Conservation (phyloP, 2,888 invertebrate species). For the Netelia virgata region DNA sequence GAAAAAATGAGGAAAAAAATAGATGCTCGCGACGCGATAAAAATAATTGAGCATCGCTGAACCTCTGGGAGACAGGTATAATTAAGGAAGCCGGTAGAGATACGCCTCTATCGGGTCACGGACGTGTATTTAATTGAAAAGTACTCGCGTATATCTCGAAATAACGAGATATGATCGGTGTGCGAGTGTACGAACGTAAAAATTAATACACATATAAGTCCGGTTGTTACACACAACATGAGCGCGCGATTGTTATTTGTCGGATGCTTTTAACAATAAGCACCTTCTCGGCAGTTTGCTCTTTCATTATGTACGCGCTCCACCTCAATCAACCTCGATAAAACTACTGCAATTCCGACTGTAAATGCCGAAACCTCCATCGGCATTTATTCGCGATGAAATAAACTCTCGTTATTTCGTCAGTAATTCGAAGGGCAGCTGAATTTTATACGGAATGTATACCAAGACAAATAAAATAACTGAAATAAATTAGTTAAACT, state of each 20-base stretch:
- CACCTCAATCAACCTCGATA: slow-evolving; percentile 51
- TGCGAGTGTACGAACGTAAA: slow-evolving; percentile 10
- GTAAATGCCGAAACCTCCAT: slow-evolving; percentile 12
- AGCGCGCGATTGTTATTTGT: slow-evolving; percentile 40
- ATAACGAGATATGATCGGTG: slow-evolving; percentile 52
- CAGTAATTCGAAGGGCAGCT: slow-evolving; percentile 7
- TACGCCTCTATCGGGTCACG: slow-evolving; percentile 63
- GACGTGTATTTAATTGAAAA: slow-evolving; percentile 65
- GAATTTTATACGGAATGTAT: slow-evolving; percentile 31
- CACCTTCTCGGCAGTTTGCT: slow-evolving; percentile 26
- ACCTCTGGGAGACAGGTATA: slow-evolving; percentile 63
- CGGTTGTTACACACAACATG: slow-evolving; percentile 2
- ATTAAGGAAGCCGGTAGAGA: slow-evolving; percentile 64
- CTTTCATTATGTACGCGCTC: slow-evolving; percentile 47
- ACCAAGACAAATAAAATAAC: slow-evolving; percentile 21
- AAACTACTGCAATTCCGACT: slow-evolving; percentile 25
- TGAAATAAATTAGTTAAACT: slow-evolving; percentile 5
- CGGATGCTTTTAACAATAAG: slow-evolving; percentile 39
- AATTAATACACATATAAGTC: slow-evolving; percentile 19
- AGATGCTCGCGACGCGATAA: slow-evolving; percentile 64
- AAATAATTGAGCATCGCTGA: slow-evolving; percentile 68
- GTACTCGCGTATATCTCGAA: slow-evolving; percentile 49
- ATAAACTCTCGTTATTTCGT: slow-evolving; percentile 10
- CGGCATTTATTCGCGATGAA: not conserved
- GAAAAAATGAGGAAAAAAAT: slow-evolving; percentile 32